Percentiles rank a stretch among this genome's conserved stretches.
Evolutionary conservation across 1,140 invertebrate genomes (phyloP).

Genomic region (Caenorhabditis remanei): DNA sequence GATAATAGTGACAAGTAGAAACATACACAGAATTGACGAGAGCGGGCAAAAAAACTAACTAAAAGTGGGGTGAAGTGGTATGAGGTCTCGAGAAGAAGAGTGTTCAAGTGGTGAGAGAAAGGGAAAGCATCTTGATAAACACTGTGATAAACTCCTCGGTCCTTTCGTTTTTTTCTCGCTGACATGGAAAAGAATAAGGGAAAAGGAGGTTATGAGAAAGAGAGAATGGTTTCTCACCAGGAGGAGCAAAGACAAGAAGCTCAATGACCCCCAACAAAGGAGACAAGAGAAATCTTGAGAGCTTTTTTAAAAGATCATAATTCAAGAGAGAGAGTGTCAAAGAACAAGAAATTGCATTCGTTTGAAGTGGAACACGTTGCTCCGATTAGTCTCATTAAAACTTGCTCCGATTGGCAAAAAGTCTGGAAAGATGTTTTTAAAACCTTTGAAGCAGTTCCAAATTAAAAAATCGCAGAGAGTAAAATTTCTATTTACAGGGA

Average conservation of each 20-base stretch:
- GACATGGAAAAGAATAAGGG: conserved; percentile 1
- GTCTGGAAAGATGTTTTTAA: too few species aligned
- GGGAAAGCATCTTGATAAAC: conserved; percentile 44
- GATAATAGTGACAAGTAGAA: conserved; percentile 54
- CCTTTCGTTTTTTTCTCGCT: neutral
- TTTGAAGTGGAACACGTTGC: neutral
- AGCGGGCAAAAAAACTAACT: conserved; percentile 45
- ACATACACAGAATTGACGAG: conserved; percentile 16
- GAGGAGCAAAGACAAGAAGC: conserved; percentile 4
- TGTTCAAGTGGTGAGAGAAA: conserved; percentile 33
- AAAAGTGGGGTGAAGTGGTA: conserved; percentile 56
- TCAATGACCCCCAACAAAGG: conserved; percentile 39
- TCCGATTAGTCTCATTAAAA: too few species aligned
- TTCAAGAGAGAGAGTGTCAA: neutral
- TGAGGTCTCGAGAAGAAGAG: conserved; percentile 53
- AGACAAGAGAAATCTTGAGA: neutral
- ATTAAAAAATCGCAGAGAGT: too few species aligned
- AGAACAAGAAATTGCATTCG: neutral
- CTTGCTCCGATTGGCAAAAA: too few species aligned
- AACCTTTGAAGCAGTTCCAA: too few species aligned
- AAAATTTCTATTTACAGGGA: too few species aligned
- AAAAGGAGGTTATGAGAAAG: neutral
- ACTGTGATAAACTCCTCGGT: conserved; percentile 48
- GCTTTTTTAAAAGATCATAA: neutral
- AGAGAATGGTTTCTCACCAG: conserved; percentile 40